Base-by-base conservation (phyloP, 2,797 vertebrate species). In the Macropodus opercularis region DNA sequence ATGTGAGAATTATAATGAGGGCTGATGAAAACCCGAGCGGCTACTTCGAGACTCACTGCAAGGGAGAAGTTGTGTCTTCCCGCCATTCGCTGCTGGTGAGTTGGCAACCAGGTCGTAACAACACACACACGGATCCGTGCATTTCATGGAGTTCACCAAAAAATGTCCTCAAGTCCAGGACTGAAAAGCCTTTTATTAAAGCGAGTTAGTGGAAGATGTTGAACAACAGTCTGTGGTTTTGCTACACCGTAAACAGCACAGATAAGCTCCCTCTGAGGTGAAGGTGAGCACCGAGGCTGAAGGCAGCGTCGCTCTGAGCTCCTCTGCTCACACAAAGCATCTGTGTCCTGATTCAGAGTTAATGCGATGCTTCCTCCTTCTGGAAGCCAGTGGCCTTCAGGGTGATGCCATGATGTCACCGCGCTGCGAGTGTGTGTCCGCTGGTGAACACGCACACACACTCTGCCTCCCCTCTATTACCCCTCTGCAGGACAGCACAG, bases 321-420 rank as follows among this genome's bases (percentile, higher is more conserved):
- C n/a, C n/a, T n/a, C n/a, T n/a, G n/a, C n/a, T n/a, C 49, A 49
- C 65, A 65, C 69, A 70, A 71, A 72, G 61, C 22, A 6, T 62
- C 46, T 57, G 55, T 55, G 68, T 59, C 63, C 79, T 67, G 34
- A 78, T 81, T 72, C 15, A 48, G 70, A 79, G 73, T 76, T 82
- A 79, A 81, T 69, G 22, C 27, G 15, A 80, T 27, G 54, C 62
- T 80, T 86, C 82, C 77, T 75, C 70, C 69, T 70, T 81, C 65
- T 72, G 64, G 71, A 71, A 62, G 69, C 56, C 29, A 34, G 55
- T 60, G 65, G 46, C 64, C 54, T 46, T 66, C 61, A 35, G 52
- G 62, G 41, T 4, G 41, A 77, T 62, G 73, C 72, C 69, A 79
- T 81, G 79, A 83, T 84, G 79, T 85, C 84, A 85, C 66, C 66